Evolutionary conservation across 2,888 invertebrate genomes (phyloP), one percentile per base, ranked within the genome.

Genomic region (Eubasilissa splendida): DNA sequence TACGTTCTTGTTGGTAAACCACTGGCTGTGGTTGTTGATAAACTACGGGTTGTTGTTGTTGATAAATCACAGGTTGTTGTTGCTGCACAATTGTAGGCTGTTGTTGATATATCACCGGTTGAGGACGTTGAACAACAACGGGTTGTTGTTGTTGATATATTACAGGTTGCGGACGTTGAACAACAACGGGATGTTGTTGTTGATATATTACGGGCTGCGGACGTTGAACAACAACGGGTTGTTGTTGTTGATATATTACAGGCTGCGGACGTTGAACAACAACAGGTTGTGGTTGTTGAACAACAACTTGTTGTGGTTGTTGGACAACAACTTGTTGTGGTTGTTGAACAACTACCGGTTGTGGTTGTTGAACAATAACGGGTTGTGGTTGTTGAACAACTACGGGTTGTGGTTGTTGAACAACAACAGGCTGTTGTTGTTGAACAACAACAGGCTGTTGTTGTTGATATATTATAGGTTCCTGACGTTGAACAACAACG

Each of bases 401-500:
- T 1, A 11, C 22, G 2, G 22, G 65, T 9, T 65, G 31, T 33
- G 10, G 42, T 4, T 22, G 22, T 8, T 0, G 82, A 58, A 56
- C 82, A 82, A 52, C 4, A 63, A 31, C 22, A 0, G n/a, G 22
- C 0, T 63, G 14, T 10, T 3, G 10, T 14, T 5, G 12, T 31
- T 14, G 14, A 10, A 22, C 22, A 0, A 22, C 2, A 4, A 14
- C n/a, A 14, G n/a, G n/a, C 0, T 22, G n/a, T 7, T n/a, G 31
- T 33, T 42, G 42, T 4, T 22, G 9, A 22, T 7, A n/a, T 4
- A 31, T 11, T 63, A 42, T 2, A 68, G 3, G 50, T 70, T 12
- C 60, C 75, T 10, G 7, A 22, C 9, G 22, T 8, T 0, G 82
- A 58, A 56, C 82, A 82, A 52, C 4, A 63, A 31, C 22, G 4